These are phyloP conservation scores for Clarias platycephalus DNA, from an alignment of 2,797 vertebrate species.

Conservation along the genomic window DNA sequence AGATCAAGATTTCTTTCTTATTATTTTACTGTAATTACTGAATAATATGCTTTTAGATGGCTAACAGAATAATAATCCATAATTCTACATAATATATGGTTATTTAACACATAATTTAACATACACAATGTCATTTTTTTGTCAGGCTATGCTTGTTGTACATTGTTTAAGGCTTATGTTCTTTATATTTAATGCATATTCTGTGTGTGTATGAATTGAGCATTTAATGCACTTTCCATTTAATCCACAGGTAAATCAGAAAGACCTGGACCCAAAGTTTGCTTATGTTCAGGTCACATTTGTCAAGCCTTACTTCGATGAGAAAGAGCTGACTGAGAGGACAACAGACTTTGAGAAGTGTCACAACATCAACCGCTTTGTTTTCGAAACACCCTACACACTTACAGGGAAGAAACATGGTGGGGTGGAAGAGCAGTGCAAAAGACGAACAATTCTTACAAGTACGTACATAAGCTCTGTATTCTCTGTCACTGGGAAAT, in stretches of 20 bases:
- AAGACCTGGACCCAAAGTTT: constrained; percentile 89
- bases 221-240: background rate
- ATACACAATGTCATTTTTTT: background rate
- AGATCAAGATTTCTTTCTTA: background rate
- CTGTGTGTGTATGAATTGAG: too few relatives aligned
- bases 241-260: constrained; percentile 81
- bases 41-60: background rate
- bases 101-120: background rate
- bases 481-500: background rate
- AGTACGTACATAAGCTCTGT: constrained; percentile 76
- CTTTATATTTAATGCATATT: background rate
- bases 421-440: constrained; percentile 94
- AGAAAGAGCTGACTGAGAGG: constrained; percentile 88
- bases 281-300: constrained; percentile 96
- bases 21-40: background rate
- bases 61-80: background rate
- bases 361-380: constrained; percentile 91
- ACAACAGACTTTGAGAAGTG: constrained; percentile 92
- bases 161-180: background rate
- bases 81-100: background rate
- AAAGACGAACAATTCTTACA: constrained; percentile 86
- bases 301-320: constrained; percentile 92
- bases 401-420: constrained; percentile 94
- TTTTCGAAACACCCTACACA: constrained; percentile 96
- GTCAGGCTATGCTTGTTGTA: background rate